These are phyloP conservation scores for Petrocephalus zakoni DNA, from an alignment of 2,113 vertebrate species.

Conservation along the genomic window DNA sequence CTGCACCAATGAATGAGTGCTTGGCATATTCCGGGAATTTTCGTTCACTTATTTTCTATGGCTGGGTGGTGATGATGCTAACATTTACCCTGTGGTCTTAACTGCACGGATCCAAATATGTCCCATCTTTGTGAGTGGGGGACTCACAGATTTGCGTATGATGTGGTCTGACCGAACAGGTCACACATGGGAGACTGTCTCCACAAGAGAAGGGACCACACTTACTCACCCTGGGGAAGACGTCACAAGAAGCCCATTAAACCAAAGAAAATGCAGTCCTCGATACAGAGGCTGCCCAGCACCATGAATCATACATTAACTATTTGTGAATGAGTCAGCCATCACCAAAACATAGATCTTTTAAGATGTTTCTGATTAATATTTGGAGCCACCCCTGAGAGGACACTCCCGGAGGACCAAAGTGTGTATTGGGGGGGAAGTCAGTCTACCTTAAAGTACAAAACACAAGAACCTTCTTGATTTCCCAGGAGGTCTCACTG, in stretches of 20 bases:
- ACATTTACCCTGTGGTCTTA: constrained; percentile 5
- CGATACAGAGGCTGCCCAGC: background rate
- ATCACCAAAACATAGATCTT: background rate
- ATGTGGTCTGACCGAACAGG: background rate
- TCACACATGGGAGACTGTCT: background rate
- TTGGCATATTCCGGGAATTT: background rate
- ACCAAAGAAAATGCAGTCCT: background rate
- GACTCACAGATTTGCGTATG: background rate
- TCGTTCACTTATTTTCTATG: background rate
- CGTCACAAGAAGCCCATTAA: background rate
- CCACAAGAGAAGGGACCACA: constrained; percentile 13
- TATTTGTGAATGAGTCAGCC: background rate
- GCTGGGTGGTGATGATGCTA: background rate
- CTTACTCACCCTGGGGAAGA: background rate
- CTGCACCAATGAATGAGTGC: background rate
- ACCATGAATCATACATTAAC: background rate
- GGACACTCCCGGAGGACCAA: background rate
- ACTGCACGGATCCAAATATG: background rate
- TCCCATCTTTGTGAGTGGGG: background rate
- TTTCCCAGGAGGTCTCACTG: background rate
- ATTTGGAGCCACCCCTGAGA: background rate
- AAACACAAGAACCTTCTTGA: background rate
- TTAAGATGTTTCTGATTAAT: background rate
- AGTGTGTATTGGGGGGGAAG: background rate
- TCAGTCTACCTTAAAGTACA: background rate